These are phyloP conservation scores for Bombus balteatus DNA, from an alignment of 1,140 invertebrate genomes.

Conservation along the genomic window DNA sequence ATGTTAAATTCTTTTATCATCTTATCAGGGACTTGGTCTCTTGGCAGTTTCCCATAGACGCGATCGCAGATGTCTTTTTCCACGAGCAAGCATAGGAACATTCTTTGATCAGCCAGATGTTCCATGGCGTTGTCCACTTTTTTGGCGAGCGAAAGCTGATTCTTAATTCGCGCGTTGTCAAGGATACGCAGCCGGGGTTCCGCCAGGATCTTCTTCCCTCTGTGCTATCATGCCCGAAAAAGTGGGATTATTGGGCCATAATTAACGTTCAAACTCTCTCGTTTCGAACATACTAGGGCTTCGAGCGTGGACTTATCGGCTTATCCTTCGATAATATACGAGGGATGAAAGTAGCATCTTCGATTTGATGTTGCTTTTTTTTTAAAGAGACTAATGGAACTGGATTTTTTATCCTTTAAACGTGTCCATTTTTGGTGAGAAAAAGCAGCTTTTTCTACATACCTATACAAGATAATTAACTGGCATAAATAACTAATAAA, in stretches of 20 bases:
- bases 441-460: too few species aligned
- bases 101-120: not conserved
- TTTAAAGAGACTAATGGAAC: not conserved
- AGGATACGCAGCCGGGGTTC: conserved; percentile 42
- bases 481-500: too few species aligned
- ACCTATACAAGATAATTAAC: too few species aligned
- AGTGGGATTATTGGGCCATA: conserved; percentile 60
- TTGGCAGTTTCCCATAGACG: not conserved
- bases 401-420: not conserved
- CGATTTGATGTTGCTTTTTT: not conserved
- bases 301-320: conserved; percentile 56
- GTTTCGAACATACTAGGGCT: not conserved
- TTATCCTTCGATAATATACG: conserved; percentile 56
- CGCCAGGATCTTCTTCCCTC: not conserved
- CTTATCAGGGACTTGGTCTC: too few species aligned
- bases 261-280: conserved; percentile 58
- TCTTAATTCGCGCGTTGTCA: conserved; percentile 63
- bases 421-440: too few species aligned
- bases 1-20: not conserved
- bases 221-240: conserved; percentile 12
- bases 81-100: not conserved
- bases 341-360: not conserved
- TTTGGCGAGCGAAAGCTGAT: conserved; percentile 31
- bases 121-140: conserved; percentile 13
- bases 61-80: conserved; percentile 28